Percentiles rank a stretch among this genome's conserved stretches.
Conservation (phyloP, 92 coral and sea anemone species). For the Pocillopora grandis region DNA sequence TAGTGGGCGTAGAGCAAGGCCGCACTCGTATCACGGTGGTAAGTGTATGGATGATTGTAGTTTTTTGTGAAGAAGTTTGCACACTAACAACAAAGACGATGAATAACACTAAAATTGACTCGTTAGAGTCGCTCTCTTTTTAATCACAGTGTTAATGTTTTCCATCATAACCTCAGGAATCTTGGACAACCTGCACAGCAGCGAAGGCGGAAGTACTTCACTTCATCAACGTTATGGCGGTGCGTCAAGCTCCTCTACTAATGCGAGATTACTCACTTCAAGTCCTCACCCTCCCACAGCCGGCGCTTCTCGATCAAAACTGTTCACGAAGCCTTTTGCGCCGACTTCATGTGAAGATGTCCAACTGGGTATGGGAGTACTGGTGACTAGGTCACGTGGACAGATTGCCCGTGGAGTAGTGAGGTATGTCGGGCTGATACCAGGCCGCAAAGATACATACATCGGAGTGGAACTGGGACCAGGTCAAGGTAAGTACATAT, state of each 20-base stretch:
- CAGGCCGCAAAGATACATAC: slow-evolving; percentile 62
- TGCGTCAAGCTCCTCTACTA: slow-evolving; percentile 7
- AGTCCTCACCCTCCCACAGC: slow-evolving; percentile 30
- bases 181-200: background rate
- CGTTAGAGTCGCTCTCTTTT: too few species aligned
- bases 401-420: slow-evolving; percentile 78
- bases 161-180: slow-evolving; percentile 6
- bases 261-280: slow-evolving; percentile 15
- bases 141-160: background rate
- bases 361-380: slow-evolving; percentile 77
- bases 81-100: too few species aligned
- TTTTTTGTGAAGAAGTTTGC: too few species aligned
- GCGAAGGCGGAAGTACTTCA: slow-evolving; percentile 14
- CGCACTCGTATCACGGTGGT: slow-evolving; percentile 79
- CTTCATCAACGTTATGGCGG: slow-evolving; percentile 8
- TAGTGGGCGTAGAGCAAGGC: slow-evolving; percentile 40
- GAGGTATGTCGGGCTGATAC: slow-evolving; percentile 73
- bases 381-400: slow-evolving; percentile 85
- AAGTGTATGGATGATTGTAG: background rate
- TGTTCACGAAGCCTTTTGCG: slow-evolving; percentile 64
- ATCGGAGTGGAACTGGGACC: slow-evolving; percentile 83
- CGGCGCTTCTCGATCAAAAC: slow-evolving; percentile 1
- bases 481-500: slow-evolving; percentile 16
- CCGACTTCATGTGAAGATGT: slow-evolving; percentile 64
- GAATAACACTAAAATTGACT: too few species aligned